Base-by-base conservation (phyloP, 2,888 invertebrate species). In the Galeopsomyia nigrocyanea region DNA sequence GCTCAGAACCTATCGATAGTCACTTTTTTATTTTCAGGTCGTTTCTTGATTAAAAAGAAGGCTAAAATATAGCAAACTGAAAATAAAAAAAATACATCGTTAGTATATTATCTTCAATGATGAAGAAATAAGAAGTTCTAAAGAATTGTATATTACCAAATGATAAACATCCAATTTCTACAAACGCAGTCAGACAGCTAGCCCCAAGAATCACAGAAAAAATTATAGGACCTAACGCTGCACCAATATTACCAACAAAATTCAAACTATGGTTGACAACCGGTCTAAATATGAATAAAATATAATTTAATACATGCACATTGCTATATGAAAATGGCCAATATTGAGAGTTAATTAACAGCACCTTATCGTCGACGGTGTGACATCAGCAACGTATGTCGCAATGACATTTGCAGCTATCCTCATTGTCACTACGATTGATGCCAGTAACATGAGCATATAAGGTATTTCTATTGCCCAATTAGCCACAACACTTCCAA, bases 311-410 rank as follows among this genome's bases (percentile, higher is more conserved):
- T 67, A 5, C 26, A n/a, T 26, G 26, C 26, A 26, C 3, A 26
- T 26, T 26, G 5, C 5, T 26, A 5, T 26, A 5, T 51, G 17
- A 49, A 26, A 26, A 26, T 7, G 22, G 7, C 49, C 39, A 16
- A 53, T 17, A 53, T n/a, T 57, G 17, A 22, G 7, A 14, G n/a
- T 19, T 22, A 58, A 49, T 62, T 69, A 57, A 69, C 60, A 78
- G 81, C 81, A 85, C 85, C 85, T 84, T 78, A 85, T 78, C 55
- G 77, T 78, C 65, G 76, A 68, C 60, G 85, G 84, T 78, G 84
- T 82, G 74, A 82, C 80, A 77, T 81, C 82, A 78, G 77, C 77
- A 77, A 82, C 84, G 76, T 82, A 77, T 56, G 80, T 78, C 75
- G 77, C 80, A 79, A 85, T 81, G 76, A 83, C 78, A 75, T 84